phyloP scores from a whole-genome alignment of 2,888 invertebrate genomes.

The Gibbula magus region DNA sequence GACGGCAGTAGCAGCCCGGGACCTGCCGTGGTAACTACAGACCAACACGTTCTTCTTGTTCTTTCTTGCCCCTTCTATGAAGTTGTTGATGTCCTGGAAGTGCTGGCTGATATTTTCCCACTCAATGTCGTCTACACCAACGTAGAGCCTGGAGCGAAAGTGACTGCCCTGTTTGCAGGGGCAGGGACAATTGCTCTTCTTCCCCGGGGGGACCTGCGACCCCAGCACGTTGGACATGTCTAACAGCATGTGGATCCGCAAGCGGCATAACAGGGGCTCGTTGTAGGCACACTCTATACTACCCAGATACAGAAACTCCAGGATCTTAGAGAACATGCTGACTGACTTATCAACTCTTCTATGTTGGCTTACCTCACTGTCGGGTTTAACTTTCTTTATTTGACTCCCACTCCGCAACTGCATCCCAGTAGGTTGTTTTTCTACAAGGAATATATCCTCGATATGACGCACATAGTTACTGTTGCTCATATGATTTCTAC shows the following conservation, averaged over 20 bases:
- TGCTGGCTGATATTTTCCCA: conserved; percentile 70
- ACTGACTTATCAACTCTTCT: neutral
- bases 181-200: conserved; percentile 63
- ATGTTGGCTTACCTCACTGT: neutral
- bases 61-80: conserved; percentile 66
- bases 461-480: neutral
- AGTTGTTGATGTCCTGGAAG: conserved; percentile 67
- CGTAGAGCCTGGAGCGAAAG: conserved; percentile 78
- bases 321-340: conserved; percentile 44
- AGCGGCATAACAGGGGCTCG: conserved; percentile 75
- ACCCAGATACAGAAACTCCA: conserved; percentile 74
- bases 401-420: neutral
- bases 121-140: conserved; percentile 81
- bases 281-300: conserved; percentile 75
- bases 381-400: neutral
- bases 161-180: conserved; percentile 62
- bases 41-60: conserved; percentile 62
- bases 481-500: neutral
- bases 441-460: conserved; percentile 31
- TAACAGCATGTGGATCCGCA: conserved; percentile 75
- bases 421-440: conserved; percentile 69
- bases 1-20: conserved; percentile 61
- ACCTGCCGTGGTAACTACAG: conserved; percentile 65
- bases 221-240: conserved; percentile 72
- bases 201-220: conserved; percentile 43